Conservation (phyloP, 2,797 vertebrate species). For the Enteromius fasciolatus region DNA sequence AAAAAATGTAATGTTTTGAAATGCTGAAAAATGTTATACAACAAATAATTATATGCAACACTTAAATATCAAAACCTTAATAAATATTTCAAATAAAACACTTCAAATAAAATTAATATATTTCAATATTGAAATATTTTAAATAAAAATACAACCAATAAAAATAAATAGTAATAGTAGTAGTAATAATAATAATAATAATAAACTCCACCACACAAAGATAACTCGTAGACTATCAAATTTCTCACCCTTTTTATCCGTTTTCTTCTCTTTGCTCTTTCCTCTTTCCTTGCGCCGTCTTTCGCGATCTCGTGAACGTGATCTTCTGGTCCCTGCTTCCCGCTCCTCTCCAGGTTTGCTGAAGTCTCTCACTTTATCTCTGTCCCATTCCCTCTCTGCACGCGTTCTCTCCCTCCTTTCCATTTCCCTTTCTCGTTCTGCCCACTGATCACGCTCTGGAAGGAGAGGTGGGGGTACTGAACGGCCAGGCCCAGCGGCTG, state of each 20-base stretch:
- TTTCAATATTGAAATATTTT: too few relatives aligned
- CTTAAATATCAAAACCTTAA: too few relatives aligned
- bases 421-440: slow-evolving; percentile 89
- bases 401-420: slow-evolving; percentile 86
- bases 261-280: slow-evolving; percentile 89
- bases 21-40: too few relatives aligned
- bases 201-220: neutral
- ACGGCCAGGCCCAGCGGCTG: slow-evolving; percentile 63
- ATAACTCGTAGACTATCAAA: too few relatives aligned
- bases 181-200: neutral
- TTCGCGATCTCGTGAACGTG: slow-evolving; percentile 82
- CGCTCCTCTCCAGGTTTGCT: slow-evolving; percentile 77
- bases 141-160: neutral
- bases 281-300: slow-evolving; percentile 85
- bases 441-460: slow-evolving; percentile 87
- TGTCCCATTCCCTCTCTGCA: slow-evolving; percentile 90
- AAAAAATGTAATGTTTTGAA: neutral
- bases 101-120: too few relatives aligned
- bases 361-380: slow-evolving; percentile 87
- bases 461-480: slow-evolving; percentile 66
- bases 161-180: neutral
- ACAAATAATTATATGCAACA: too few relatives aligned
- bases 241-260: slow-evolving; percentile 86
- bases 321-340: slow-evolving; percentile 68
- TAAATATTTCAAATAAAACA: too few relatives aligned